These are phyloP conservation scores for Ceyx margarethae DNA, from an alignment of 2,113 vertebrate species.

Conservation along the genomic window DNA sequence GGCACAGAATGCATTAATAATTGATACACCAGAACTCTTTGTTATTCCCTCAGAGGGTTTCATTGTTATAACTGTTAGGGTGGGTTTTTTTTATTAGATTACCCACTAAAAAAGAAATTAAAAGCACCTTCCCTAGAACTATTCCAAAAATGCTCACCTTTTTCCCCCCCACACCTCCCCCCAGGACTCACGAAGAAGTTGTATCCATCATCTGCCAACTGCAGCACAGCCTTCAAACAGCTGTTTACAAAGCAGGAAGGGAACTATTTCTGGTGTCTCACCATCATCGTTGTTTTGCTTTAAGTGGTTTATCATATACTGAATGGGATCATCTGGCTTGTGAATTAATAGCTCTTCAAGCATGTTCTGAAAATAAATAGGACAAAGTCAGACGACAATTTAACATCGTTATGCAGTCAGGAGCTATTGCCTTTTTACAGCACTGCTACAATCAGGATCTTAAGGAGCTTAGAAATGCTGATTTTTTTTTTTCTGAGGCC, in stretches of 20 bases:
- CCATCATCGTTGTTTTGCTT: constrained; percentile 73
- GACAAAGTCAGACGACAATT: not conserved
- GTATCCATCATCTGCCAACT: not conserved
- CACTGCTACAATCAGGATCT: not conserved
- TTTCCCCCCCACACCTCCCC: rapidly evolving
- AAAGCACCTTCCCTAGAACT: constrained; percentile 35
- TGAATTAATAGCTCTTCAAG: constrained; percentile 84
- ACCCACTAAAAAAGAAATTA: constrained; percentile 47
- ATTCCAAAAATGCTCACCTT: not conserved
- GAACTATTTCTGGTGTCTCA: constrained; percentile 18
- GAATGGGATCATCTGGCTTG: constrained; percentile 83
- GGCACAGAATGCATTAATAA: constrained; percentile 68
- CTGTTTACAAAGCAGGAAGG: not conserved
- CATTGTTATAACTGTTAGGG: constrained; percentile 65
- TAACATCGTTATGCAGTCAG: not conserved
- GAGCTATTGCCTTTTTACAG: not conserved
- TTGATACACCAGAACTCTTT: constrained; percentile 64
- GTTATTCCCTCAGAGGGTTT: constrained; percentile 61
- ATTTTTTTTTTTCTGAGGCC: not conserved
- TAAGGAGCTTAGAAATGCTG: not conserved
- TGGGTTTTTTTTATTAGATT: constrained; percentile 62
- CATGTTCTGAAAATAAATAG: constrained; percentile 78
- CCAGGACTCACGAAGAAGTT: not conserved
- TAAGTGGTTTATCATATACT: constrained; percentile 83
- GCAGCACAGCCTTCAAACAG: not conserved